phyloP scores from a whole-genome alignment of 2,888 invertebrate genomes.

The Monoplex corrugatus region DNA sequence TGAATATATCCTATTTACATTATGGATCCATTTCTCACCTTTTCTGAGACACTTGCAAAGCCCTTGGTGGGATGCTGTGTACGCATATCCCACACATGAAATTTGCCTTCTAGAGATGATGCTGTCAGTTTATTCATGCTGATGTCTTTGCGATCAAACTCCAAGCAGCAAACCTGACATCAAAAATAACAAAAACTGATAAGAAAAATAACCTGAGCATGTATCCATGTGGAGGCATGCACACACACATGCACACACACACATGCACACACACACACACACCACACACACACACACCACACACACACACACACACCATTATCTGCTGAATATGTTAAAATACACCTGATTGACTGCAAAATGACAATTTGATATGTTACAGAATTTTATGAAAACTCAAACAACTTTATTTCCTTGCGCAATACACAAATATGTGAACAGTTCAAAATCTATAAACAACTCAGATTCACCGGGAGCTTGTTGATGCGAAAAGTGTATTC shows the following conservation, averaged over 20 bases:
- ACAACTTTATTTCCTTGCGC: too few species aligned
- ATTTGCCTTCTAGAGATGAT: slow-evolving; percentile 94
- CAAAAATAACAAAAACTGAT: slow-evolving; percentile 47
- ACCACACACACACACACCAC: not conserved
- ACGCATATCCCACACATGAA: slow-evolving; percentile 93
- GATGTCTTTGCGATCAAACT: slow-evolving; percentile 96
- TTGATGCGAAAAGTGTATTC: too few species aligned
- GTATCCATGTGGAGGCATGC: not conserved
- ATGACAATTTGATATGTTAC: too few species aligned
- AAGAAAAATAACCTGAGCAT: not conserved
- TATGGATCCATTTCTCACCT: slow-evolving; percentile 81
- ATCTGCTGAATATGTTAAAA: too few species aligned
- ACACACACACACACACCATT: not conserved
- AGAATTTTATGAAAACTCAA: too few species aligned
- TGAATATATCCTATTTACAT: too few species aligned
- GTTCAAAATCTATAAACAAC: too few species aligned
- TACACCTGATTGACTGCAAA: too few species aligned
- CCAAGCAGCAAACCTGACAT: slow-evolving; percentile 87
- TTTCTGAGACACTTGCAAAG: slow-evolving; percentile 86
- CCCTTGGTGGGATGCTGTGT: slow-evolving; percentile 94
- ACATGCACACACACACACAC: not conserved
- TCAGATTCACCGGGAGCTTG: too few species aligned
- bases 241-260: not conserved
- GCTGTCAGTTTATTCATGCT: slow-evolving; percentile 96
- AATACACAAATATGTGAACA: too few species aligned